Evolutionary conservation across 2,113 vertebrate species (phyloP).

Genomic region (Sebastes fasciatus): DNA sequence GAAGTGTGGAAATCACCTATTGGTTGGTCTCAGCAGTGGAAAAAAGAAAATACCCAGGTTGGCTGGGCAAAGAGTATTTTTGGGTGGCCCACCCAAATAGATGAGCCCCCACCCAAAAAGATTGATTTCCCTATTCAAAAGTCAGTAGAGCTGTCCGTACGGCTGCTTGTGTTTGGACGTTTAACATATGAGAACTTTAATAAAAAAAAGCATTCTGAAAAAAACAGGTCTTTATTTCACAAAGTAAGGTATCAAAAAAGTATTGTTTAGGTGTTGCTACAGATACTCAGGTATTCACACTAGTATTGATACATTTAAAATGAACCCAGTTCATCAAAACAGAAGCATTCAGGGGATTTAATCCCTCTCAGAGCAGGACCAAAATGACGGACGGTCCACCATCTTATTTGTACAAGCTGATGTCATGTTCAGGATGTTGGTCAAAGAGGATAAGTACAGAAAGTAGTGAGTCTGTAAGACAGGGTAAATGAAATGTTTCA

Average conservation of each 20-base stretch:
- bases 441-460: not conserved
- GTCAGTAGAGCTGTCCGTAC: not conserved
- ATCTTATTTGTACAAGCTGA: not conserved
- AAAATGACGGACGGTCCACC: not conserved
- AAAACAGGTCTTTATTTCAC: not conserved
- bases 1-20: slow-evolving; percentile 24
- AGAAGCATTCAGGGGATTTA: not conserved
- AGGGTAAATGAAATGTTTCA: not conserved
- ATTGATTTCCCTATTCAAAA: not conserved
- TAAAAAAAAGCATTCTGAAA: not conserved
- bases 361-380: not conserved
- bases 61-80: slow-evolving; percentile 1
- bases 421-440: not conserved
- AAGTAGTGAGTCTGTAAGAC: not conserved
- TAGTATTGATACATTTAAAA: no score
- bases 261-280: no score
- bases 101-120: not conserved
- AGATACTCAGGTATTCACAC: no score
- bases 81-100: slow-evolving; percentile 31
- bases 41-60: slow-evolving; percentile 8
- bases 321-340: not conserved
- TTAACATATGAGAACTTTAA: not conserved
- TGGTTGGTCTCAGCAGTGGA: slow-evolving; percentile 7
- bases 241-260: not conserved
- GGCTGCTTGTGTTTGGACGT: not conserved